phyloP scores from a whole-genome alignment of 1,140 invertebrate genomes.

The Capitella teleta region DNA sequence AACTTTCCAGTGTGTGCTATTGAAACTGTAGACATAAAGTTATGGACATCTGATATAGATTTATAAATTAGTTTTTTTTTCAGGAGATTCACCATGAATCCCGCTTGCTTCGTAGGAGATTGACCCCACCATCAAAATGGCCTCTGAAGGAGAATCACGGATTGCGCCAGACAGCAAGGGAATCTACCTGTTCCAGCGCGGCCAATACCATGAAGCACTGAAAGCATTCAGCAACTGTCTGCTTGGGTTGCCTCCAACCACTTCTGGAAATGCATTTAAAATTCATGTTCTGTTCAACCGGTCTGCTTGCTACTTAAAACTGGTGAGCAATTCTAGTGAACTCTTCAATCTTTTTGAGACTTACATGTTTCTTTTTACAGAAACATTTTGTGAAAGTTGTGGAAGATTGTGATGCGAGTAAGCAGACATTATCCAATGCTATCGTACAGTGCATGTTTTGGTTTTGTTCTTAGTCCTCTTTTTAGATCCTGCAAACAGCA shows the following conservation, averaged over 20 bases:
- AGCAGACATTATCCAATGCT: not conserved
- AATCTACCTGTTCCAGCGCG: not conserved
- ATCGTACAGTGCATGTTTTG: not conserved
- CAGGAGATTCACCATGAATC: too few relatives aligned
- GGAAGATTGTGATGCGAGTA: slow-evolving; percentile 19
- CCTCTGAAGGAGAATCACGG: too few relatives aligned
- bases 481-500: slow-evolving; percentile 20
- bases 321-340: slow-evolving; percentile 7
- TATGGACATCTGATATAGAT: too few relatives aligned
- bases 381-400: slow-evolving; percentile 19
- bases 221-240: not conserved
- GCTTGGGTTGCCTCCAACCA: not conserved
- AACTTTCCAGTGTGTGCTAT: too few relatives aligned
- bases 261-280: not conserved
- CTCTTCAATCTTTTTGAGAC: slow-evolving; percentile 2
- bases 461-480: slow-evolving; percentile 20
- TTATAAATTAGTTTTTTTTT: too few relatives aligned
- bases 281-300: slow-evolving; percentile 10
- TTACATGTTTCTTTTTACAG: slow-evolving; percentile 14
- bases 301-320: slow-evolving; percentile 10
- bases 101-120: too few relatives aligned
- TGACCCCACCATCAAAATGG: too few relatives aligned
- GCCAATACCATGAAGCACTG: not conserved
- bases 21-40: too few relatives aligned
- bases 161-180: too few relatives aligned